Base-by-base conservation (phyloP, 2,888 invertebrate species). In the Leptinotarsa tumamoca region DNA sequence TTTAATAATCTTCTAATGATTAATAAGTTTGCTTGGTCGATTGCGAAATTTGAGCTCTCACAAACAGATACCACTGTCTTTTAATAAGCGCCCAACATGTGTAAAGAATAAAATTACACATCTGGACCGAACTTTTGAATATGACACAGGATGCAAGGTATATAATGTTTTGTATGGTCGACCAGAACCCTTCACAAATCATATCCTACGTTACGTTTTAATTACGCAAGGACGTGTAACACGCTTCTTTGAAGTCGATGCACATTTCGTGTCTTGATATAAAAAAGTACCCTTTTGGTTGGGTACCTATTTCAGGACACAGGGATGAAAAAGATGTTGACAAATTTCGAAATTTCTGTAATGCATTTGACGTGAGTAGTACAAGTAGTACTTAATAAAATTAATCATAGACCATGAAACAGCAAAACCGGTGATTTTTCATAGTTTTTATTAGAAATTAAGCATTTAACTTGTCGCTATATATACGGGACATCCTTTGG, bases 141-240 rank as follows among this genome's bases (percentile, higher is more conserved):
- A 14, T 15, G 61, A 61, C 23, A 61, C 61, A 27, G 61, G 61
- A 61, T 61, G 61, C 61, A 61, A 61, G 61, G 61, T 61, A 61
- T 15, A 27, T 27, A 5, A 15, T 27, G 61, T 61, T 61, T 61
- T 61, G 61, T 61, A 54, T 18, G 54, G 54, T 54, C 54, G 61
- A 61, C 61, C 61, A 23, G 61, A 61, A 61, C 61, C 61, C 61
- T 61, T 61, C 61, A 61, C 61, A 61, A 61, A 61, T 61, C 61
- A 61, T 27, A 61, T 61, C 61, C 61, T 21, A 61, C 23, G 23
- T 61, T 61, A 61, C 61, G 13, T 61, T 54, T 61, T 61, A 61
- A 61, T 23, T 61, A 17, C 17, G 13, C 61, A 21, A 61, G 23
- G 61, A 61, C 61, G 61, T 61, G 27, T 27, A 61, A 61, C 61